These are phyloP conservation scores for Pteronotus mesoamericanus DNA, from an alignment of 2,797 vertebrate genomes.

Conservation along the genomic window DNA sequence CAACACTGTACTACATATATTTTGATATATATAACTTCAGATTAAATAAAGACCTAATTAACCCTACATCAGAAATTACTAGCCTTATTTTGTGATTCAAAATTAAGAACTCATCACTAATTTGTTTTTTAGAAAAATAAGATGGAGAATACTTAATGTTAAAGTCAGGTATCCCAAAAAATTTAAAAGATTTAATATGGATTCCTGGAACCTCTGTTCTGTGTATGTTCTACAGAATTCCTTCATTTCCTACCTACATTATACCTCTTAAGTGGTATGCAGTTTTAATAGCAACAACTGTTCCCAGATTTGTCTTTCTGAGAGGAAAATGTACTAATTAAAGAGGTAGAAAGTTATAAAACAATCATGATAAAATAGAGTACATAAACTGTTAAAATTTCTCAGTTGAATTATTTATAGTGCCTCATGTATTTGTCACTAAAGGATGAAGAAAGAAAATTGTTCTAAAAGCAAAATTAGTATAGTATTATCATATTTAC, in stretches of 20 bases:
- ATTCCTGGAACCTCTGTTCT: background rate
- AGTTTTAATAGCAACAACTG: constrained; percentile 30
- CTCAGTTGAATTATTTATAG: background rate
- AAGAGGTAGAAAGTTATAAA: background rate
- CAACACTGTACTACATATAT: background rate
- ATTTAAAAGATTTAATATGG: constrained; percentile 9
- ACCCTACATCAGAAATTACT: constrained; percentile 5
- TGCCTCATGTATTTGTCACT: background rate
- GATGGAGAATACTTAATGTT: background rate
- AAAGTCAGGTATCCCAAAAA: background rate
- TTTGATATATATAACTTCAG: constrained; percentile 17
- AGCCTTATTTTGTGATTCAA: background rate
- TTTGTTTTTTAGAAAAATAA: constrained; percentile 53
- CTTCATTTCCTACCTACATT: constrained; percentile 37
- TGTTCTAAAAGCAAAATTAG: constrained; percentile 21
- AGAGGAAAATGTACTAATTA: background rate
- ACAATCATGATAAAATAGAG: background rate
- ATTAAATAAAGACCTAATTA: constrained; percentile 40
- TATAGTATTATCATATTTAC: background rate
- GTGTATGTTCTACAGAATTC: background rate
- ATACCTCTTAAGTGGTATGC: background rate
- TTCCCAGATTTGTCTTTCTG: background rate
- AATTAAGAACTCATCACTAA: background rate
- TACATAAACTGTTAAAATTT: background rate
- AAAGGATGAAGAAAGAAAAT: background rate